Evolutionary conservation across 2,113 vertebrate species (phyloP).

Genomic region (Rhea americana): DNA sequence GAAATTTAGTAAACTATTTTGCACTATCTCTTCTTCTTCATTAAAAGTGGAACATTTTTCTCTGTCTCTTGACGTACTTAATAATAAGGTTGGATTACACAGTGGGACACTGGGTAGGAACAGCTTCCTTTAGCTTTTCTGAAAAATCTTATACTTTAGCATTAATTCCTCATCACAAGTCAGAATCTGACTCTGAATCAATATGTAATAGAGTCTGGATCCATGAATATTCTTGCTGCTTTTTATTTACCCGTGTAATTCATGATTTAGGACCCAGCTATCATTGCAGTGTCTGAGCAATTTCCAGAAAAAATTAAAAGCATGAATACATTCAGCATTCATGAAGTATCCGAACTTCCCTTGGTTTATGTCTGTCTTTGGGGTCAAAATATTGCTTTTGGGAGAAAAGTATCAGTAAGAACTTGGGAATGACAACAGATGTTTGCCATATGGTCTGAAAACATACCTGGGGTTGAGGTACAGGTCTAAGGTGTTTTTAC

Average conservation of each 20-base stretch:
- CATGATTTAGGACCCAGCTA: neutral
- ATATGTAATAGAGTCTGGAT: conserved; percentile 10
- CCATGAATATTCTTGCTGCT: conserved; percentile 47
- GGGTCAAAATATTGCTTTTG: neutral
- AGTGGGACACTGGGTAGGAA: neutral
- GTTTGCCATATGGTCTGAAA: neutral
- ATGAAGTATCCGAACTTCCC: neutral
- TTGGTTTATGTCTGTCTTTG: neutral
- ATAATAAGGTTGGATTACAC: conserved; percentile 54
- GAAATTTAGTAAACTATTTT: conserved; percentile 77
- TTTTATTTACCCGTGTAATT: conserved; percentile 12
- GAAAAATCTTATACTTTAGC: conserved; percentile 54
- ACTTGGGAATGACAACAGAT: neutral
- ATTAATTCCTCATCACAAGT: conserved; percentile 55
- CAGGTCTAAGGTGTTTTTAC: neutral
- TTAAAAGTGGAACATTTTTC: conserved; percentile 68
- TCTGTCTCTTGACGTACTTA: conserved; percentile 45
- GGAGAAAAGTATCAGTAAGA: neutral
- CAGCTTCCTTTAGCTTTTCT: conserved; percentile 39
- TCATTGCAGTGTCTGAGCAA: neutral
- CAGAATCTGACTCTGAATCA: conserved; percentile 13
- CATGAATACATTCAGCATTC: neutral
- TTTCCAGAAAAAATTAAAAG: neutral
- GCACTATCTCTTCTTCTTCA: conserved; percentile 73
- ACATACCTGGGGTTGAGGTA: neutral